phyloP scores from a whole-genome alignment of 2,797 vertebrate species.

The Lithobates sylvaticus region DNA sequence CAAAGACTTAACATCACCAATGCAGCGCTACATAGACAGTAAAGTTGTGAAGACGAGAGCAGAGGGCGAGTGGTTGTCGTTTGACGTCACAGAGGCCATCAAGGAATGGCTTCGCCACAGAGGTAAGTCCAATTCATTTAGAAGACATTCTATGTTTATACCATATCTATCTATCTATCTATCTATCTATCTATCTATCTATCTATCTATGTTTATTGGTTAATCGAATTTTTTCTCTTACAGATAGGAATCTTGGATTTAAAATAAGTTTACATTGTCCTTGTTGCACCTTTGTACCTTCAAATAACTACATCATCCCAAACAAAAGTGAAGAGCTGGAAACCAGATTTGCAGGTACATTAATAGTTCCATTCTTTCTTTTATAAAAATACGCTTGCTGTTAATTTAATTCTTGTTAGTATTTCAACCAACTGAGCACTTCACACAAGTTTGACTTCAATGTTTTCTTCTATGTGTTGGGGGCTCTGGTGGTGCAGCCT shows the following conservation, averaged over 20 bases:
- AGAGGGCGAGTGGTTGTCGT: constrained; percentile 96
- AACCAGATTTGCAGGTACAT: constrained; percentile 92
- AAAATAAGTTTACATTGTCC: constrained; percentile 97
- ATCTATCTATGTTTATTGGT: not conserved
- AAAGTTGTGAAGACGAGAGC: constrained; percentile 93
- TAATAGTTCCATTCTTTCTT: not conserved
- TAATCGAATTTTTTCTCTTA: constrained; percentile 73
- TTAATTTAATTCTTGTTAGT: too few relatives aligned
- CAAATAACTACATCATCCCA: constrained; percentile 97
- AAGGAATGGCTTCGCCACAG: constrained; percentile 94
- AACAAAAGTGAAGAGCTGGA: constrained; percentile 98
- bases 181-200: too few relatives aligned
- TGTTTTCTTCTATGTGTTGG: too few relatives aligned
- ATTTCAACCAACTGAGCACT: too few relatives aligned
- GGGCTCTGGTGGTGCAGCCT: too few relatives aligned
- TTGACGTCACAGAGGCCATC: constrained; percentile 94
- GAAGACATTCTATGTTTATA: not conserved
- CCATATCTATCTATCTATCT: too few relatives aligned
- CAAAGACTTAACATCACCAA: constrained; percentile 91
- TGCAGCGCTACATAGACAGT: constrained; percentile 95
- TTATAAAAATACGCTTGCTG: too few relatives aligned
- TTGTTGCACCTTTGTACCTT: constrained; percentile 94
- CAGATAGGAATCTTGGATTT: constrained; percentile 97
- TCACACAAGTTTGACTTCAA: too few relatives aligned
- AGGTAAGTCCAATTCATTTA: constrained; percentile 74